These are phyloP conservation scores for Tenthredo mesomela DNA, from an alignment of 2,888 invertebrate genomes.

Conservation along the genomic window DNA sequence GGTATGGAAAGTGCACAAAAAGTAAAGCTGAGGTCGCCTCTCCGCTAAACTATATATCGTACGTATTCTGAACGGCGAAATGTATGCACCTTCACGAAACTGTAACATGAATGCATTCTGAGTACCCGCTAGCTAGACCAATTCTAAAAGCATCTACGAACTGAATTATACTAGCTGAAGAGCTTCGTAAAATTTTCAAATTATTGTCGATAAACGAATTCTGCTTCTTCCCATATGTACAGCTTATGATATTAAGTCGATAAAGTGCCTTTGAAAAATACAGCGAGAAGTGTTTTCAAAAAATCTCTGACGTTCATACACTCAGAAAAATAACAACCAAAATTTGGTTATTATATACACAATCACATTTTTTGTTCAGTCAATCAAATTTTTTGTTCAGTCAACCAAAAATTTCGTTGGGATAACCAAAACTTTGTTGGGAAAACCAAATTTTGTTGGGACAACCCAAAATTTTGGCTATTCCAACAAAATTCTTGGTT, in stretches of 20 bases:
- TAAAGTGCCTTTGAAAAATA: background rate
- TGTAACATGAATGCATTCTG: background rate
- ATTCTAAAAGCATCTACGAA: background rate
- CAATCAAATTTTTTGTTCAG: too few species aligned
- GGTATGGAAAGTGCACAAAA: slow-evolving; percentile 10
- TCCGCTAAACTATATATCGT: background rate
- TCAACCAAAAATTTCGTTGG: too few species aligned
- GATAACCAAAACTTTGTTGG: too few species aligned
- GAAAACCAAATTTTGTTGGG: too few species aligned
- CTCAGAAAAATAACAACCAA: too few species aligned
- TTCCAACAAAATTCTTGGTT: too few species aligned
- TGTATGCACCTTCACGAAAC: slow-evolving; percentile 21
- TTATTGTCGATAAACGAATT: background rate
- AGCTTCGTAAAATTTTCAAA: background rate
- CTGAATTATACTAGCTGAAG: background rate
- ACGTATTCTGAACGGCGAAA: slow-evolving; percentile 28
- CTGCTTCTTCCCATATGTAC: too few species aligned
- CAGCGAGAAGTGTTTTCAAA: background rate
- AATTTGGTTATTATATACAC: too few species aligned
- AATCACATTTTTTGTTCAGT: too few species aligned
- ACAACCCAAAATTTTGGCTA: too few species aligned
- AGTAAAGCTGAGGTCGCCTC: background rate
- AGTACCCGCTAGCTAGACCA: background rate
- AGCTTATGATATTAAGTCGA: too few species aligned
- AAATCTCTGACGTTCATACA: background rate